These are phyloP conservation scores for Cochlearius cochlearius DNA, from an alignment of 2,113 vertebrate species.

Conservation along the genomic window DNA sequence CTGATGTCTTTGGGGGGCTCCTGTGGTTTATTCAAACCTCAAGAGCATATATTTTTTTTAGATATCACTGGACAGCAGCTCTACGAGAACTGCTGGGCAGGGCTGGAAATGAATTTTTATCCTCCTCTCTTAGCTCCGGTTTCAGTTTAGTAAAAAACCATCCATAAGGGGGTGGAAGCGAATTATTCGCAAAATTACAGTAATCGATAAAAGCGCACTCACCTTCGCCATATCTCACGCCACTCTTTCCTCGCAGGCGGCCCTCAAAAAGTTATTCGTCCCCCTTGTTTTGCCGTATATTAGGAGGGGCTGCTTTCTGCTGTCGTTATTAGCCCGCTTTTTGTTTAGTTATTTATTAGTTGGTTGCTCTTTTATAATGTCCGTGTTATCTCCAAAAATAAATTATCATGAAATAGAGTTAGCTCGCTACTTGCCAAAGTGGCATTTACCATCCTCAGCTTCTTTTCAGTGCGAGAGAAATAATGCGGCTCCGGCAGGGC, in stretches of 20 bases:
- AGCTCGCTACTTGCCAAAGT: conserved; percentile 70
- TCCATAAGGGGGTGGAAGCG: neutral
- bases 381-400: conserved; percentile 69
- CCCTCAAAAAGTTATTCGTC: conserved; percentile 38
- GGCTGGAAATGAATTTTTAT: neutral
- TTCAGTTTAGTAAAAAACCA: conserved; percentile 4
- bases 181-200: neutral
- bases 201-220: neutral
- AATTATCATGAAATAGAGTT: conserved; percentile 75
- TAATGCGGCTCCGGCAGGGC: conserved; percentile 68
- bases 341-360: conserved; percentile 69
- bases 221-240: neutral
- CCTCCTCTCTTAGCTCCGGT: neutral
- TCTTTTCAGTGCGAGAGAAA: conserved; percentile 72
- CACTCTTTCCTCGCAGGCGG: fast-evolving
- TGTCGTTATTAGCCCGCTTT: conserved; percentile 36
- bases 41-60: neutral
- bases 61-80: conserved; percentile 26
- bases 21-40: neutral
- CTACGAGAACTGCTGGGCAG: neutral
- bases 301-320: conserved; percentile 42
- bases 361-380: conserved; percentile 67
- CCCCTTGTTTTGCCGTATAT: conserved; percentile 30
- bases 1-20: conserved; percentile 52
- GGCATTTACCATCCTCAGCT: conserved; percentile 72